phyloP scores from a whole-genome alignment of 92 coral and sea anemone genomes.

The Epizoanthus stellaris region DNA sequence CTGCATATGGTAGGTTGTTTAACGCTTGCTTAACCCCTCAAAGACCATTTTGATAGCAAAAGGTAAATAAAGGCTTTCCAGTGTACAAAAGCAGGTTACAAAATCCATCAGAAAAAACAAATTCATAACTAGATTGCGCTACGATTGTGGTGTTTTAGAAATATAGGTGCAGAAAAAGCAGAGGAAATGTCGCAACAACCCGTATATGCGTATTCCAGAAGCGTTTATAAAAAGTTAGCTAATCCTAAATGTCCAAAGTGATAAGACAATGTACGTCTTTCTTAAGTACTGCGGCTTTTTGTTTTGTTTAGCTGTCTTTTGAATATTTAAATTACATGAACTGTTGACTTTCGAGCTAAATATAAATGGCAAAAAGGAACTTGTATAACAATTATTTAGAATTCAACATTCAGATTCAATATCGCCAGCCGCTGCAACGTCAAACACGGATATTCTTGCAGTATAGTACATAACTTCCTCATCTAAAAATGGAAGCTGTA shows the following conservation, averaged over 20 bases:
- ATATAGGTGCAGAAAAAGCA: not conserved
- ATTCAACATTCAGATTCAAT: not conserved
- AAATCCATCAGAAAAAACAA: not conserved
- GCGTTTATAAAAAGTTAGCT: not conserved
- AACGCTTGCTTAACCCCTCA: not conserved
- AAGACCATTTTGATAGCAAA: not conserved
- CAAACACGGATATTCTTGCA: not conserved
- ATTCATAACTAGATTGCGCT: not conserved
- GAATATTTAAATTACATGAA: slow-evolving; percentile 14
- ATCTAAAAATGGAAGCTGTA: not conserved
- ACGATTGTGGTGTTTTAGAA: not conserved
- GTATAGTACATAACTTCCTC: not conserved
- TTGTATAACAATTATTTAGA: not conserved
- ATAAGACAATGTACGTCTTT: slow-evolving; percentile 21
- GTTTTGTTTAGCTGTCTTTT: slow-evolving; percentile 29
- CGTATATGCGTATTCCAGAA: not conserved
- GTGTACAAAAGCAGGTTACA: not conserved
- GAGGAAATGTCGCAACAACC: not conserved
- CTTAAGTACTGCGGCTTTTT: not conserved
- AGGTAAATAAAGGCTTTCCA: not conserved
- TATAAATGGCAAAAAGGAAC: not conserved
- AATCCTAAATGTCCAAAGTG: not conserved
- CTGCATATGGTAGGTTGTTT: slow-evolving; percentile 7
- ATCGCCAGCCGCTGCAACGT: not conserved
- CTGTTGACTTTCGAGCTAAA: slow-evolving; percentile 12